Evolutionary conservation across 2,797 vertebrate genomes (phyloP), one percentile per base, ranked within the genome.

Genomic region (Oreochromis grahami): DNA sequence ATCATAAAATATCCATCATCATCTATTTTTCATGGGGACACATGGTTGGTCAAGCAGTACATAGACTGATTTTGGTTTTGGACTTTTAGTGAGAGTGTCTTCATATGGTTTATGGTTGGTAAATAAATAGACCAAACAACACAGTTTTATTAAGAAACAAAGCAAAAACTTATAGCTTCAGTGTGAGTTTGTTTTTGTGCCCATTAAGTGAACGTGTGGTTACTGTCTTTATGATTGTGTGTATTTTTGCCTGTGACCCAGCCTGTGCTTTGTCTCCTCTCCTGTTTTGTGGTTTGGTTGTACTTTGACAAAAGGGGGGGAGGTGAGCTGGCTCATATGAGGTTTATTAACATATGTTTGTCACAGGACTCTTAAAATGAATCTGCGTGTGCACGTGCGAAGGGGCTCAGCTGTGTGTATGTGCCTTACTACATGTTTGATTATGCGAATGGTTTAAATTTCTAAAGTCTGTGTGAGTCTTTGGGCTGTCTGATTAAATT

Each of bases 291-390:
- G 92, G 88, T 85, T 86, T 85, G 88, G 83, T 82, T 86, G 51
- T 72, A 56, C 56, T 87, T 88, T 87, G 84, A 82, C 17, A 58
- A 83, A 63, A n/a, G 84, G 83, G 79, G 70, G 82, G 86, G 24
- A 76, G 36, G 50, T 85, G 83, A 58, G 85, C 79, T 58, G 82
- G 79, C 88, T 94, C 82, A 87, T 91, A 85, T 87, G 90, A 86
- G 81, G 79, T 89, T 94, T 94, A 95, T 96, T 94, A 94, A 92
- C 90, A 91, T 90, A 80, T 70, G 84, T 91, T 90, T 95, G 89
- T 84, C 87, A 84, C 79, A 19, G 48, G 36, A 77, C 81, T 81
- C 24, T 58, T 41, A 53, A 53, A 70, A 84, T 50, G 43, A 76
- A 74, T 48, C 15, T 84, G 53, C 80, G 48, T 29, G 77, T 70